Evolutionary conservation across 1,140 invertebrate genomes (phyloP).

Genomic region (Arion vulgaris): DNA sequence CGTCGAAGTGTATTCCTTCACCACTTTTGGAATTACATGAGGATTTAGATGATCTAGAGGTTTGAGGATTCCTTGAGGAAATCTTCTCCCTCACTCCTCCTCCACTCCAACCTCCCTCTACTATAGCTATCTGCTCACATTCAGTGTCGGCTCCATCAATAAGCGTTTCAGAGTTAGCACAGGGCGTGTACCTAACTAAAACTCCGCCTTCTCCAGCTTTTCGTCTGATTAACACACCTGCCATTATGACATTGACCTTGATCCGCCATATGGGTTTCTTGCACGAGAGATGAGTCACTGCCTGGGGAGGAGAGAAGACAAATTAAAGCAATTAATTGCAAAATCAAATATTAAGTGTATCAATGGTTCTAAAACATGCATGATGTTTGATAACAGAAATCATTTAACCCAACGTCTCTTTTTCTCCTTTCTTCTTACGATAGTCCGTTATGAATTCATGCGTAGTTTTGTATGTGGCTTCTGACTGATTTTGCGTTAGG

Average conservation of each 20-base stretch:
- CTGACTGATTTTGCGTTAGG: too few species aligned
- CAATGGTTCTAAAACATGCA: not conserved
- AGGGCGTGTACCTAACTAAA: constrained; percentile 75
- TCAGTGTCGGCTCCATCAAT: constrained; percentile 75
- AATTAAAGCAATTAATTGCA: not conserved
- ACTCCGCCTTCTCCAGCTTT: constrained; percentile 54
- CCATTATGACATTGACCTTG: constrained; percentile 42
- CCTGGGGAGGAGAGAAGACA: not conserved
- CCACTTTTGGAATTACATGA: not conserved
- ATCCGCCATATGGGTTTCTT: constrained; percentile 16
- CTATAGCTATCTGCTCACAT: constrained; percentile 84
- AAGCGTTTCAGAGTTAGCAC: constrained; percentile 57
- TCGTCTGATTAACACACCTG: constrained; percentile 41
- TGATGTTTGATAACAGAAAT: not conserved
- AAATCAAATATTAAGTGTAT: not conserved
- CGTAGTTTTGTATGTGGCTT: too few species aligned
- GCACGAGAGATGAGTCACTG: not conserved
- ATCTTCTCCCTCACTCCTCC: constrained; percentile 80
- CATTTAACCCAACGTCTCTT: not conserved
- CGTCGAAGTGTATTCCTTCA: not conserved
- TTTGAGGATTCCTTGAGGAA: too few species aligned
- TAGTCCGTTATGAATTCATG: too few species aligned
- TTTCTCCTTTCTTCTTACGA: too few species aligned
- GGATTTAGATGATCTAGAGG: too few species aligned
- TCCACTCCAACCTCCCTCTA: constrained; percentile 75